Percentiles rank a stretch among this genome's conserved stretches.
These are phyloP conservation scores for Dendrocopos noguchii DNA, from an alignment of 2,113 vertebrate species.

Conservation along the genomic window DNA sequence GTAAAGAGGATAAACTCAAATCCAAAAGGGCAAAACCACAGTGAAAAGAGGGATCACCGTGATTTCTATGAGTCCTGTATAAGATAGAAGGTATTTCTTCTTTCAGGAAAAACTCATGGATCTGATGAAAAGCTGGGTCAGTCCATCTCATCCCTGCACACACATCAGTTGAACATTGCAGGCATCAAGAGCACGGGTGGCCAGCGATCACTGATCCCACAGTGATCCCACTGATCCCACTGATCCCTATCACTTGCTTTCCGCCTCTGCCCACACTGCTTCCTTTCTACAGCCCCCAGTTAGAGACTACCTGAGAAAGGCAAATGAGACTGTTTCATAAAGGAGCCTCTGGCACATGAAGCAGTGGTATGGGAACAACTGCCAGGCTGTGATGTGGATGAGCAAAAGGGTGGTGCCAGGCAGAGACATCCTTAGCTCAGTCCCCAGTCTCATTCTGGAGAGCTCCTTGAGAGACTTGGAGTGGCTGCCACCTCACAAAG, in stretches of 20 bases:
- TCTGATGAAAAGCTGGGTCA: rapidly evolving
- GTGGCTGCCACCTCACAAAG: background rate
- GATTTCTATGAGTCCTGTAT: background rate
- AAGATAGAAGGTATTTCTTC: background rate
- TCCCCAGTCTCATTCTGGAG: background rate
- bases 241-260: background rate
- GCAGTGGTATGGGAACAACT: background rate
- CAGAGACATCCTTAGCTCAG: background rate
- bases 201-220: rapidly evolving
- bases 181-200: rapidly evolving
- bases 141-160: background rate
- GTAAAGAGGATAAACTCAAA: background rate
- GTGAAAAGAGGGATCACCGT: background rate
- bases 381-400: background rate
- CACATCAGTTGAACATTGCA: background rate
- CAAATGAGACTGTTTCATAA: background rate
- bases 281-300: background rate
- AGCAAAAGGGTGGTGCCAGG: background rate
- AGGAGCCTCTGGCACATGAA: background rate
- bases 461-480: background rate
- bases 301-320: background rate
- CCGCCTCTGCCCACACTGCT: background rate
- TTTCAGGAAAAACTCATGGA: background rate
- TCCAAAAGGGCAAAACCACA: background rate
- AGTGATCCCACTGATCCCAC: too few species aligned